Evolutionary conservation across 2,888 invertebrate species (phyloP), one percentile per base, ranked within the genome.

Genomic region (Idaea dimidiata): DNA sequence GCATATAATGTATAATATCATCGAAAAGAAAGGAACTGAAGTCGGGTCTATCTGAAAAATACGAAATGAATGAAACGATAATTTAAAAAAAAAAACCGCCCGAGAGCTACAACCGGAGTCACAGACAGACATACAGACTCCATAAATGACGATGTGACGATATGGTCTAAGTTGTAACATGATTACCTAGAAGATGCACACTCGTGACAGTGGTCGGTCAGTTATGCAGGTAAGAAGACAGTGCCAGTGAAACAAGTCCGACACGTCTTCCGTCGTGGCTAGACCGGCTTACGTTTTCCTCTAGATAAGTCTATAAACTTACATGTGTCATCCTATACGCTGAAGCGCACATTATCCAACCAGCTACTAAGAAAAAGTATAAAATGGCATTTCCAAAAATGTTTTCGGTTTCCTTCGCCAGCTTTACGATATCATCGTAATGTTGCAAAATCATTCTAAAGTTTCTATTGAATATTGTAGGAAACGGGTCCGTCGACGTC

Each of bases 1-100:
- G 65, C 87, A 88, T 16, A 61, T 61, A 64, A 87, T 80, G 68
- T 87, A 88, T 68, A 84, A 68, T 5, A 80, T 64, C 84, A 86
- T 86, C 1, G 87, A 86, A 0, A 79, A 65, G 59, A 82, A 85
- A 57, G 82, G 78, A 6, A 87, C 70, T 16, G 86, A 84, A 16
- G 71, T 64, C 16, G 80, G 79, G 62, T 77, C 67, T 24, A 83
- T 72, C 86, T 86, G 75, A 43, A 80, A 60, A 24, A 24, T 24
- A 24, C 5, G 24, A 24, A n/a, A n/a, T 24, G 5, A 24, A 24
- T 24, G 24, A 24, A 24, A 24, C 24, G 5, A 24, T n/a, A n/a
- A n/a, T n/a, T n/a, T n/a, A n/a, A n/a, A n/a, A n/a, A n/a, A n/a
- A n/a, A n/a, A n/a, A 24, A 3, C 24, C 24, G 1, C 5, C 5